Evolutionary conservation across 1,140 invertebrate species (phyloP), one percentile per base, ranked within the genome.

Genomic region (Dysdera silvatica): DNA sequence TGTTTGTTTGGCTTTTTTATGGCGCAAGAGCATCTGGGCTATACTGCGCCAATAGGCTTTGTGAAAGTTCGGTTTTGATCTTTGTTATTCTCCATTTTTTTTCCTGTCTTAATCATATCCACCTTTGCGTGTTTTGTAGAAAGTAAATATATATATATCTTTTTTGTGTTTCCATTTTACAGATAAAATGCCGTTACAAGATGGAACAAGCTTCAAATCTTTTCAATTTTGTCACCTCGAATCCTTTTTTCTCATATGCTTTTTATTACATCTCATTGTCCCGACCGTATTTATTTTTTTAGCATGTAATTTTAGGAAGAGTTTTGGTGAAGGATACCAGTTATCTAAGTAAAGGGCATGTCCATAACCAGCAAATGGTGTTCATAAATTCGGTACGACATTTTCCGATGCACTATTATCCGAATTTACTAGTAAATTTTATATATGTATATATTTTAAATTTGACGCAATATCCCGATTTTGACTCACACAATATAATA

Each of bases 401-500:
- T 45, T 45, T 45, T 45, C 41, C 16, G 41, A 45, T n/a, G 41
- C 41, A 45, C 41, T 45, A 20, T 16, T 45, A 5, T 6, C n/a
- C 23, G n/a, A 45, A 45, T 45, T 45, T 45, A 18, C 23, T 45
- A 8, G 16, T 45, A 5, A 18, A 45, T 45, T 5, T 45, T 45
- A 5, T 6, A 16, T n/a, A 18, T n/a, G n/a, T 45, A 20, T 45
- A 45, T 45, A 45, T 45, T 45, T 45, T 45, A 45, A 45, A 45
- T 45, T 45, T 45, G 7, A 45, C 23, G 23, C 41, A 45, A 45
- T 45, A 45, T 45, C 41, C 23, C n/a, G 41, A 45, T 45, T 18
- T 45, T 18, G 41, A 45, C 41, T 45, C 41, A n/a, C 41, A 45
- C 41, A 45, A 45, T 45, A 45, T 45, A 45, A 45, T 18, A 45